Base-by-base conservation (phyloP, 2,888 invertebrate species). In the Nephrocerus scutellatus region DNA sequence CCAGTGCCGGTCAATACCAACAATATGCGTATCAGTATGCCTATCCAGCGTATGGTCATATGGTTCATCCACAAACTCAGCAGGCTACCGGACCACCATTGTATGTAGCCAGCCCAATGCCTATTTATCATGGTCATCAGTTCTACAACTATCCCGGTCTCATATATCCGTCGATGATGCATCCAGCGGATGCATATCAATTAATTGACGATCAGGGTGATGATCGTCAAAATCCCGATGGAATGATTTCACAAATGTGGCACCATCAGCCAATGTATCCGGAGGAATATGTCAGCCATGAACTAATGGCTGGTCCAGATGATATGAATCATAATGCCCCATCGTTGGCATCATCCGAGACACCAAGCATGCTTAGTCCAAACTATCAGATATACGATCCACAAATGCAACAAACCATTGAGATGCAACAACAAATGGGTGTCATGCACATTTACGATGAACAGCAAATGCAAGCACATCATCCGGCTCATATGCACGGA, bases 401-500 rank as follows among this genome's bases (percentile, higher is more conserved):
- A 33, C 63, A 65, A 44, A 49, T 63, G 35, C 65, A 63, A 29
- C 43, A 47, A 38, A 40, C 48, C n/a, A 20, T 52, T 3, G 64
- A 66, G 24, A 51, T 66, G 36, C 63, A 65, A 38, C 68, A 66
- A 28, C 67, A 66, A 46, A 60, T 67, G 65, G 50, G 59, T 16
- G 59, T 62, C 6, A 55, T 67, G 58, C 67, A 67, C 45, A 59
- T 67, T 19, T 67, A 61, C 33, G 66, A 66, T 36, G 59, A 65
- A 8, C 49, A 53, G 8, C 53, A 55, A 48, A 52, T 55, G 44
- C 46, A 41, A 37, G 33, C 38, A 9, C 43, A 41, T 36, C n/a
- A n/a, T n/a, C 46, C 46, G 24, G 44, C 36, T 30, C 44, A 46
- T n/a, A 39, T 46, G 36, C 46, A 43, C n/a, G 52, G 48, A 3